Percentiles rank a stretch among this genome's conserved stretches.
phyloP scores from a whole-genome alignment of 2,888 invertebrate genomes.

The Parapristionchus giblindavisi region DNA sequence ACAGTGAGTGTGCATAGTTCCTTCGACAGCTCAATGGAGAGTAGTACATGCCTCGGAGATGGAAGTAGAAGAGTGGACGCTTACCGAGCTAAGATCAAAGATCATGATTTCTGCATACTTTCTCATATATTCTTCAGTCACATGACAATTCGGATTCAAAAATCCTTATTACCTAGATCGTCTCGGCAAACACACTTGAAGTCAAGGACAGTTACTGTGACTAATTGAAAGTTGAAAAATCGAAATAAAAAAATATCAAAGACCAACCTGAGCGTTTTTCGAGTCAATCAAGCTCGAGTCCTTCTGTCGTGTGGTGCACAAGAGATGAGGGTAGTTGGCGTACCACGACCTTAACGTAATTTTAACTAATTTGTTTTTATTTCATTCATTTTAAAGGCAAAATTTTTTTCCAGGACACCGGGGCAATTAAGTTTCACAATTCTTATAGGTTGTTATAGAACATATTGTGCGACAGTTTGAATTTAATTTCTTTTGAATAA shows the following conservation, averaged over 20 bases:
- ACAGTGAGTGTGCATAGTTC: conserved; percentile 5
- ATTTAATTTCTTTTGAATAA: background rate
- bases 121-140: background rate
- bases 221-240: background rate
- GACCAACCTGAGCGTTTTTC: conserved; percentile 40
- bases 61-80: conserved; percentile 67
- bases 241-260: background rate
- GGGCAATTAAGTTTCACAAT: too few species aligned
- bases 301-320: conserved; percentile 68
- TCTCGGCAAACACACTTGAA: background rate
- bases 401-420: background rate
- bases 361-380: conserved; percentile 26
- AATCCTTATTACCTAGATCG: background rate
- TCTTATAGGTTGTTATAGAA: too few species aligned
- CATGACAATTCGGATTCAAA: background rate
- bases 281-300: conserved; percentile 51
- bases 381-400: background rate
- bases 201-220: too few species aligned
- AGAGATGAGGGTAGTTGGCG: conserved; percentile 67
- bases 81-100: too few species aligned
- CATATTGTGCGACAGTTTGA: too few species aligned
- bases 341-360: conserved; percentile 51
- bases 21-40: background rate
- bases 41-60: conserved; percentile 56
- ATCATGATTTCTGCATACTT: conserved; percentile 12